Conservation (phyloP, 2,888 invertebrate genomes). For the Platynereis dumerilii region DNA sequence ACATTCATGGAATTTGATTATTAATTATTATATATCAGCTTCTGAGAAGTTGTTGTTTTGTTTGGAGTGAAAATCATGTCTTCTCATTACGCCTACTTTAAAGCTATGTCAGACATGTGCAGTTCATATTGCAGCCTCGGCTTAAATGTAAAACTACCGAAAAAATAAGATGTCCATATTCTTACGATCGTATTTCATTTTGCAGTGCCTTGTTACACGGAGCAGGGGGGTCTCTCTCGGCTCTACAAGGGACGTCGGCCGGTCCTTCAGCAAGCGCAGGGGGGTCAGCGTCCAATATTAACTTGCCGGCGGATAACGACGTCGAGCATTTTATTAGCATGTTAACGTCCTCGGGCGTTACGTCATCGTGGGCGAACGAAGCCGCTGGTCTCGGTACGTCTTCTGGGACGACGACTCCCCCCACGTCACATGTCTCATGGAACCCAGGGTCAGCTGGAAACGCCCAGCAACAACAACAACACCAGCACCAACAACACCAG, state of each 20-base stretch:
- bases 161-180: no score
- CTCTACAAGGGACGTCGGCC: constrained; percentile 11
- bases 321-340: constrained; percentile 32
- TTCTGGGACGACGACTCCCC: not conserved
- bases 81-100: no score
- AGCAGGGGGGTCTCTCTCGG: constrained; percentile 15
- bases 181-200: no score
- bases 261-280: constrained; percentile 7
- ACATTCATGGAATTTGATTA: no score
- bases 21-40: no score
- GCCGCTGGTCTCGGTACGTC: not conserved
- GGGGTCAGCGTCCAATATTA: not conserved
- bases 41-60: no score
- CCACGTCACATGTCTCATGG: constrained; percentile 28
- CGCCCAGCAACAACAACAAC: constrained; percentile 11
- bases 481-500: constrained; percentile 17
- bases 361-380: constrained; percentile 15
- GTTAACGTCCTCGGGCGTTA: constrained; percentile 15
- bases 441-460: not conserved
- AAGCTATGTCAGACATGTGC: no score
- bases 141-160: no score
- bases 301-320: constrained; percentile 1
- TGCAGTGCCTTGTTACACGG: constrained; percentile 16
- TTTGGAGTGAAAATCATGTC: no score
- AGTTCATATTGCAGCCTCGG: no score